Conservation (phyloP, 2,113 vertebrate genomes). For the Boleophthalmus pectinirostris region DNA sequence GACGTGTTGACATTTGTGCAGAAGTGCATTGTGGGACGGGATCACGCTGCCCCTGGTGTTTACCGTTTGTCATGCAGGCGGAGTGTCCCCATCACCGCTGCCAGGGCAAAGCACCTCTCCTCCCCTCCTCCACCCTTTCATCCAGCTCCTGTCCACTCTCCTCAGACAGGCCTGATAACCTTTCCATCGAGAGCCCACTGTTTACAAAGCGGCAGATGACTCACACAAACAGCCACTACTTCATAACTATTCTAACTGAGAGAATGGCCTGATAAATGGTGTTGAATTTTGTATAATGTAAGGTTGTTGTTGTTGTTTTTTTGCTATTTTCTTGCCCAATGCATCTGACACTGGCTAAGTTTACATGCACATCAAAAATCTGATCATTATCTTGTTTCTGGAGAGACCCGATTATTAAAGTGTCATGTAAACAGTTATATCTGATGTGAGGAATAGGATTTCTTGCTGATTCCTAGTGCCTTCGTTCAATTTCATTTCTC, state of each 20-base stretch:
- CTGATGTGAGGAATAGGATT: no score
- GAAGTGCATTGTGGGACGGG: constrained; percentile 9
- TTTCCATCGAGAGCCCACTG: constrained; percentile 32
- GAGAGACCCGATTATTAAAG: no score
- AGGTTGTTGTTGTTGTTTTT: no score
- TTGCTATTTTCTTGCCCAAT: no score
- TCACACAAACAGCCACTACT: constrained; percentile 19
- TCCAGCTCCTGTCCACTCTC: constrained; percentile 34
- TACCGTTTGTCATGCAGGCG: constrained; percentile 38
- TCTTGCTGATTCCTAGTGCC: no score
- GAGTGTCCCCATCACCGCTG: constrained; percentile 28
- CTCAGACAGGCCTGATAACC: constrained; percentile 42
- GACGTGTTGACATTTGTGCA: constrained; percentile 47
- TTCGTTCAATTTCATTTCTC: no score
- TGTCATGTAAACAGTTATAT: no score
- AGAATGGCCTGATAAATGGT: no score
- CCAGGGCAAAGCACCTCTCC: constrained; percentile 9
- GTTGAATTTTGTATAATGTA: not conserved
- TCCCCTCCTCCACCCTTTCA: constrained; percentile 31
- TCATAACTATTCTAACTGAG: not conserved
- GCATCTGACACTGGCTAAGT: no score
- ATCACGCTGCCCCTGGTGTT: constrained; percentile 31
- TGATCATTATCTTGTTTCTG: no score
- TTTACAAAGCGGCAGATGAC: constrained; percentile 28
- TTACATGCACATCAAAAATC: no score